These are phyloP conservation scores for Schizotus pectinicornis DNA, from an alignment of 2,888 invertebrate genomes.

Conservation along the genomic window DNA sequence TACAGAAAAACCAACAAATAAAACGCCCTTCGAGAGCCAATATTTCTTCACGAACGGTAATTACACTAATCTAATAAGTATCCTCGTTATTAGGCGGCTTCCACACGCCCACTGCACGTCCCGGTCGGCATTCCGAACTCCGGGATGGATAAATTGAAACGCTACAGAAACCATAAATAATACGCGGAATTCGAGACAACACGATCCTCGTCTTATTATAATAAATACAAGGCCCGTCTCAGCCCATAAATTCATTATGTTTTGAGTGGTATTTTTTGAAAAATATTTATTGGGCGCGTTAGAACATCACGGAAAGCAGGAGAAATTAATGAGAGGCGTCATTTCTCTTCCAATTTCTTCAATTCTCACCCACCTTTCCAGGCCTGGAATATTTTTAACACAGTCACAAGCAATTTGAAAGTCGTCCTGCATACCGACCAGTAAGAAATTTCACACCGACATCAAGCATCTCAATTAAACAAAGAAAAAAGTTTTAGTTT, in stretches of 20 bases:
- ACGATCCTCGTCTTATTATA: slow-evolving; percentile 54
- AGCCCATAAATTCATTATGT: slow-evolving; percentile 42
- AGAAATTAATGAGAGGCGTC: slow-evolving; percentile 22
- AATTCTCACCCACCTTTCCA: background rate
- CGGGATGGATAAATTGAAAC: slow-evolving; percentile 55
- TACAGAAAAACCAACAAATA: slow-evolving; percentile 28
- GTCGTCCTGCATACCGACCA: too few species aligned
- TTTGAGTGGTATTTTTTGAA: slow-evolving; percentile 27
- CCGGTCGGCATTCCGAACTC: slow-evolving; percentile 25
- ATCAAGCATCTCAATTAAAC: too few species aligned
- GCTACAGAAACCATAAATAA: slow-evolving; percentile 57
- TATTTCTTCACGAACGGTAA: slow-evolving; percentile 46
- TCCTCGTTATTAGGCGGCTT: slow-evolving; percentile 53
- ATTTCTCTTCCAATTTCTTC: background rate
- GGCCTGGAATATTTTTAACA: too few species aligned
- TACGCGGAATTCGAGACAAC: slow-evolving; percentile 56
- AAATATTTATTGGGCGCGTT: slow-evolving; percentile 29
- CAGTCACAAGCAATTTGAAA: too few species aligned
- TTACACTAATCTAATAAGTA: slow-evolving; percentile 57
- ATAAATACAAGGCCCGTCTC: slow-evolving; percentile 50
- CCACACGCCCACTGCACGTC: slow-evolving; percentile 54
- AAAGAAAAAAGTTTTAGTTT: too few species aligned
- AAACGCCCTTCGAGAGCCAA: slow-evolving; percentile 32
- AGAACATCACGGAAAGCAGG: slow-evolving; percentile 26
- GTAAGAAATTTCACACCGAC: too few species aligned